Conservation (phyloP, 2,113 vertebrate genomes). For the Ceyx melanurus region DNA sequence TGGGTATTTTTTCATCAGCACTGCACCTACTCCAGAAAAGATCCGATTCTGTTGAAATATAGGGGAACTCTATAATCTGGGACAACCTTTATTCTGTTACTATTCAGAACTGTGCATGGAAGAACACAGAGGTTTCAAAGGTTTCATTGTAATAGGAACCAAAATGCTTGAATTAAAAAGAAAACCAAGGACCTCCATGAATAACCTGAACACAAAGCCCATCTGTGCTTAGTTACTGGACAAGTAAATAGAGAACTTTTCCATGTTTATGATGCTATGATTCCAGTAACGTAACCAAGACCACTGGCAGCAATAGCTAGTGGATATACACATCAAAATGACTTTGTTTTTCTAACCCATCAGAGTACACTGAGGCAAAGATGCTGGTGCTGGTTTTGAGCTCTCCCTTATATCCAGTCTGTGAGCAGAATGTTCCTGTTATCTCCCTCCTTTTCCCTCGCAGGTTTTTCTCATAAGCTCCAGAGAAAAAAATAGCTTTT, state of each 20-base stretch:
- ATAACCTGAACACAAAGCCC: slow-evolving; percentile 20
- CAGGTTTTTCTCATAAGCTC: slow-evolving; percentile 14
- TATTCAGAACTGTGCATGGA: neutral
- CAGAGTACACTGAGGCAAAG: neutral
- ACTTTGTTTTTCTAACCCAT: neutral
- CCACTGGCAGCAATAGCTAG: neutral
- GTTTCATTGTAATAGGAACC: slow-evolving; percentile 27
- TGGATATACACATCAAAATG: neutral
- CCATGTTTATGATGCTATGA: neutral
- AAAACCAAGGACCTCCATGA: neutral
- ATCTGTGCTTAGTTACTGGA: slow-evolving; percentile 25
- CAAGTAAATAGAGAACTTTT: slow-evolving; percentile 4
- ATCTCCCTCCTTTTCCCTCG: neutral
- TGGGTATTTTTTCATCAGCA: neutral
- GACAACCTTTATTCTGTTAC: slow-evolving; percentile 1
- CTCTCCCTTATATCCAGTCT: neutral
- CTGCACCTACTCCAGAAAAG: neutral
- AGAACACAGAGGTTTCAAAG: slow-evolving; percentile 7
- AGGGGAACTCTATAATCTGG: neutral
- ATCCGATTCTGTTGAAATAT: neutral
- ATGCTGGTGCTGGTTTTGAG: neutral
- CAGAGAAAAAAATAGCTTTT: slow-evolving; percentile 13
- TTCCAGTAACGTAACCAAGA: neutral
- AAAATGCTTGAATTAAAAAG: neutral
- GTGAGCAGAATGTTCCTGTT: neutral